phyloP scores from a whole-genome alignment of 2,888 invertebrate species.

The Opisthograptis luteolata region DNA sequence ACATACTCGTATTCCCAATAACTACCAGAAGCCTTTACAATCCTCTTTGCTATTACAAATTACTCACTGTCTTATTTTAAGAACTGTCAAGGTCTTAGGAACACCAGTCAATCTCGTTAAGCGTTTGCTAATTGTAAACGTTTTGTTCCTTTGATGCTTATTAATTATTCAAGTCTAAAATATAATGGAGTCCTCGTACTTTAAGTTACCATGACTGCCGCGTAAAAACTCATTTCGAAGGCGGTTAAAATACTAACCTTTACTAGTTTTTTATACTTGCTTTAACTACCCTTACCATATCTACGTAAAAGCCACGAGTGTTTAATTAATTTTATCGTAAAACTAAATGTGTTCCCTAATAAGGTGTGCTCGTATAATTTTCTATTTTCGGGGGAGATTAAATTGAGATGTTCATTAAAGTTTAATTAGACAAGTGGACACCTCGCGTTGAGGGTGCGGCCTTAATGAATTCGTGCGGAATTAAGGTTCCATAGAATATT shows the following conservation, averaged over 20 bases:
- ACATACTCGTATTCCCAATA: no score
- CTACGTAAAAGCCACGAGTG: neutral
- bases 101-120: no score
- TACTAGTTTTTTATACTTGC: neutral
- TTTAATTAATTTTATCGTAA: neutral
- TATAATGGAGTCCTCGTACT: no score
- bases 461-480: neutral
- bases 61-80: no score
- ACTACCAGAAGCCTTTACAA: no score
- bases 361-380: neutral
- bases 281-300: neutral
- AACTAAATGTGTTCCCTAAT: conserved; percentile 10
- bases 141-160: no score
- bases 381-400: neutral
- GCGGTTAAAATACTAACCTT: neutral
- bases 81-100: no score
- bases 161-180: no score
- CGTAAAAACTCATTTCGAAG: no score
- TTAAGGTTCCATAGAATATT: neutral
- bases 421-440: neutral
- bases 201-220: no score
- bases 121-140: no score
- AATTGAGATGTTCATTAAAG: conserved; percentile 1
- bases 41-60: no score
- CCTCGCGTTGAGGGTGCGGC: neutral